Evolutionary conservation across 2,888 invertebrate genomes (phyloP), one percentile per base, ranked within the genome.

Genomic region (Drosophila anomalata): DNA sequence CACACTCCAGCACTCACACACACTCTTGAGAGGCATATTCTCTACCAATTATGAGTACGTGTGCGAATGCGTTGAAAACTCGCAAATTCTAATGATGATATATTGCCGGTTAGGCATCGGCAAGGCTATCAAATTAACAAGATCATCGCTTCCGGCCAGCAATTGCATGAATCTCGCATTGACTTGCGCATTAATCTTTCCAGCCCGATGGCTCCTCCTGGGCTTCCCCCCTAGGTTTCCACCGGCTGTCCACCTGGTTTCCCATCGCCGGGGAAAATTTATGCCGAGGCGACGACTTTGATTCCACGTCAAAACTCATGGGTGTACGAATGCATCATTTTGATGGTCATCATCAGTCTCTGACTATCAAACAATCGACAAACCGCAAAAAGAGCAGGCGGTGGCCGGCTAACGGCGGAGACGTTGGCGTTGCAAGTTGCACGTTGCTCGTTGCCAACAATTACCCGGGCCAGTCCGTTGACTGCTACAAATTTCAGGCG

Each of bases 301-400:
- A 88, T 89, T 90, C 89, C 80, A 88, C 88, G 90, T 90, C 90
- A 89, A 83, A 90, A 87, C 82, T 88, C 86, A 79, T 84, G 88
- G 89, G 88, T 89, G 90, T 90, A 89, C 88, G 80, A 88, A 90
- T 90, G 87, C 90, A 90, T 90, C 90, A 90, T 90, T 90, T 88
- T 88, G 90, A 90, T 90, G 90, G 89, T 88, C 90, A 90, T 89
- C 90, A 90, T 90, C 90, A 90, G 90, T 90, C 90, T 84, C 87
- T 86, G 78, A 77, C 83, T 89, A 90, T 90, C 90, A 90, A 89
- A 82, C 81, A 79, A 85, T 85, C 88, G 86, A 84, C 81, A 80
- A 82, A 65, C 39, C 44, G 63, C 52, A 70, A 70, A 73, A 76
- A 73, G 69, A 77, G 73, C 79, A 58, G 59, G 68, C 66, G 46